Percentiles rank a stretch among this genome's conserved stretches.
phyloP scores from a whole-genome alignment of 2,888 invertebrate genomes.

The Xestoiulus laeticollis region DNA sequence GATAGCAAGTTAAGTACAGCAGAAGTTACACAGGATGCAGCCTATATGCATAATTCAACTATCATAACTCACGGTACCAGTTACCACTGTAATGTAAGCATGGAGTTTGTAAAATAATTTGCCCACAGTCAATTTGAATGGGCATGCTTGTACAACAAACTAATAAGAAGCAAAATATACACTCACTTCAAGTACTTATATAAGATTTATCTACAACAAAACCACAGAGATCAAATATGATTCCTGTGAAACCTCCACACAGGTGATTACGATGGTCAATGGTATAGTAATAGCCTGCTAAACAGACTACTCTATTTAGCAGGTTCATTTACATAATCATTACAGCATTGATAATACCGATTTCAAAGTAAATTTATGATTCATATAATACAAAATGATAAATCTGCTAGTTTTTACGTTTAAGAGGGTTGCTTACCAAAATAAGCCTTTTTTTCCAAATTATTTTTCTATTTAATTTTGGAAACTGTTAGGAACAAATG shows the following conservation, averaged over 20 bases:
- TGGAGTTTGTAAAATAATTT: background rate
- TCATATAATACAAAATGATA: slow-evolving; percentile 15
- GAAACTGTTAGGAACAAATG: no score
- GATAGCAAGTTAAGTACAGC: background rate
- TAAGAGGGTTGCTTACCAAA: no score
- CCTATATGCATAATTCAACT: slow-evolving; percentile 37
- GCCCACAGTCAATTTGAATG: background rate
- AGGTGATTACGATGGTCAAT: background rate
- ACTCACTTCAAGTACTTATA: no score
- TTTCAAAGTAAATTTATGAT: background rate
- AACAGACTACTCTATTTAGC: background rate
- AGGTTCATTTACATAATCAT: background rate
- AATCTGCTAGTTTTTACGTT: background rate
- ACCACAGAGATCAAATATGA: no score
- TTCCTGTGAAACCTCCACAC: background rate
- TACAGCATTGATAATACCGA: slow-evolving; percentile 7
- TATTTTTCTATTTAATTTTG: no score
- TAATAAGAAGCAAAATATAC: background rate
- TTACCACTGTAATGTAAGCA: background rate
- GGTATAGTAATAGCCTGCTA: background rate
- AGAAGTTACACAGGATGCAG: slow-evolving; percentile 28
- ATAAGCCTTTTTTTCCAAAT: no score
- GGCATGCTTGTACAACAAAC: background rate
- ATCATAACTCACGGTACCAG: background rate
- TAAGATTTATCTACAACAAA: no score